Percentiles rank a stretch among this genome's conserved stretches.
phyloP scores from a whole-genome alignment of 2,888 invertebrate species.

The Euspilapteryx auroguttella region DNA sequence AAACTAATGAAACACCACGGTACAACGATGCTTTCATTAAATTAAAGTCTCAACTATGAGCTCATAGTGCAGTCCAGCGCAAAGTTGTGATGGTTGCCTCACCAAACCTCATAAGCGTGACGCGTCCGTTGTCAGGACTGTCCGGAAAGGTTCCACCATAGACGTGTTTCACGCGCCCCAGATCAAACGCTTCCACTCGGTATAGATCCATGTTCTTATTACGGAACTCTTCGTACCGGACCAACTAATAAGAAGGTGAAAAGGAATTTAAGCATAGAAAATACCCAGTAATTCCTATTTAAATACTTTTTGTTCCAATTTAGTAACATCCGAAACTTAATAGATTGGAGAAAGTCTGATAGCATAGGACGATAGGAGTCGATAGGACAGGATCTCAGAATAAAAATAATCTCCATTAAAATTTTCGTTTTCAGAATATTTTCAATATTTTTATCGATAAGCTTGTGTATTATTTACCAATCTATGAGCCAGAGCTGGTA shows the following conservation, averaged over 20 bases:
- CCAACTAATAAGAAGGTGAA: too few species aligned
- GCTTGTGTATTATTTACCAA: conserved; percentile 20
- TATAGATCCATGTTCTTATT: conserved; percentile 29
- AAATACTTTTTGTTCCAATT: background rate
- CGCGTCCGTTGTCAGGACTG: conserved; percentile 33
- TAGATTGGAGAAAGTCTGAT: background rate
- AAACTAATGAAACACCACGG: too few species aligned
- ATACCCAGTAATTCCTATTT: background rate
- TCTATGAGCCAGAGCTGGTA: conserved; percentile 40
- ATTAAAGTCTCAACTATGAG: background rate
- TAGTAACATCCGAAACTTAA: background rate
- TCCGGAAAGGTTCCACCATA: conserved; percentile 38
- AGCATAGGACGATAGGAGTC: too few species aligned
- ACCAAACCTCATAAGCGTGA: conserved; percentile 45
- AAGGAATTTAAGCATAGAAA: too few species aligned
- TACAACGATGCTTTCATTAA: background rate
- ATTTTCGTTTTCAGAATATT: background rate
- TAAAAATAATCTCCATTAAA: background rate
- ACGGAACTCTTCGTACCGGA: conserved; percentile 41
- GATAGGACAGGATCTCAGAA: too few species aligned
- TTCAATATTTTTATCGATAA: background rate
- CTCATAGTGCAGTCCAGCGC: background rate
- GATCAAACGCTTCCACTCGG: conserved; percentile 33
- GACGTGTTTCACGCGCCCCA: conserved; percentile 32
- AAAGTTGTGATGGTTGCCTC: conserved; percentile 4